Evolutionary conservation across 1,140 invertebrate genomes (phyloP).

Genomic region (Apolygus lucorum): DNA sequence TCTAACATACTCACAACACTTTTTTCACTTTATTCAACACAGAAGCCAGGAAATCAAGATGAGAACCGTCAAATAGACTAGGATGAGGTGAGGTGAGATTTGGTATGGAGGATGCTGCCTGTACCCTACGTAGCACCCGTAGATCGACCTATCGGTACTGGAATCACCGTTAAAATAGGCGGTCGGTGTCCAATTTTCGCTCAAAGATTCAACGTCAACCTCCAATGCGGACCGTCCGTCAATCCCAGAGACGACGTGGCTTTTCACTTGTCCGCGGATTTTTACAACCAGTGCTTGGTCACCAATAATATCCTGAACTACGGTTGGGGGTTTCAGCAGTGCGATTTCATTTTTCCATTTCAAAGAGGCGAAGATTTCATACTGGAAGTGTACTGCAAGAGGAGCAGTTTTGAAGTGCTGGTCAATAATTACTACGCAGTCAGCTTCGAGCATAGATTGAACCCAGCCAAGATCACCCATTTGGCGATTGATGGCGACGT

Average conservation of each 20-base stretch:
- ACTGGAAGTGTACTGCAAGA: background rate
- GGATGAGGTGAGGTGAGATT: no score
- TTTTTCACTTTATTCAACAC: no score
- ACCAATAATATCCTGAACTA: constrained; percentile 48
- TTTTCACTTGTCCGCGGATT: constrained; percentile 49
- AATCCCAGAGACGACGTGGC: constrained; percentile 53
- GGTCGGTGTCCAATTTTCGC: background rate
- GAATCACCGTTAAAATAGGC: background rate
- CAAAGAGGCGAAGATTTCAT: constrained; percentile 26
- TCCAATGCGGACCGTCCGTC: constrained; percentile 48
- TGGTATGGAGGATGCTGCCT: background rate
- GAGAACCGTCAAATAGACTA: no score
- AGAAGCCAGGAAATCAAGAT: no score
- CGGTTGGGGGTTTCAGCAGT: constrained; percentile 57
- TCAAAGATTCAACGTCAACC: constrained; percentile 46
- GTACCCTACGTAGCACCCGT: background rate
- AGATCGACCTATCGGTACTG: background rate
- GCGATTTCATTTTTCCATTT: constrained; percentile 52
- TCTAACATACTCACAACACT: no score
- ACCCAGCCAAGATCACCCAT: constrained; percentile 53
- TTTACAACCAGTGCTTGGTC: constrained; percentile 45
- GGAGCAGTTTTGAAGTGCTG: constrained; percentile 37
- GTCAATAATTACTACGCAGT: constrained; percentile 68
- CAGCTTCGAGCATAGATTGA: constrained; percentile 63
- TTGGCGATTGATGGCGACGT: constrained; percentile 67